These are phyloP conservation scores for Lathronympha strigana DNA, from an alignment of 2,888 invertebrate species.

Conservation along the genomic window DNA sequence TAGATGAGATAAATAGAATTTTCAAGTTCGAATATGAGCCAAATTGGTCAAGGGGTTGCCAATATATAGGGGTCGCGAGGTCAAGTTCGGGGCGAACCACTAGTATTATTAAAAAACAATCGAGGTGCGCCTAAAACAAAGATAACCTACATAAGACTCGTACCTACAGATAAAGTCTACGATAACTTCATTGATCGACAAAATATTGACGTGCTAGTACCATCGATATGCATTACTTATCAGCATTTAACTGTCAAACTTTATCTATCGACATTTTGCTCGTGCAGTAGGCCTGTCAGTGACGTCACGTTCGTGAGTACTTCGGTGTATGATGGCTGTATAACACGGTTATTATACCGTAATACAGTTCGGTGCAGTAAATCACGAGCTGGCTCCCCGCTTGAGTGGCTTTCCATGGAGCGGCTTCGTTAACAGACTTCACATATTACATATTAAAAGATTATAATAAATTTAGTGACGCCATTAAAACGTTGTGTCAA, in stretches of 20 bases:
- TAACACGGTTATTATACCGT: slow-evolving; percentile 49
- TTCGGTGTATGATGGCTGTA: slow-evolving; percentile 30
- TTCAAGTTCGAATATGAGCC: too few relatives aligned
- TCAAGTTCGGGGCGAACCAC: too few relatives aligned
- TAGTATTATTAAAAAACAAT: background rate
- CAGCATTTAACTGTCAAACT: slow-evolving; percentile 39
- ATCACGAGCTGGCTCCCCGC: slow-evolving; percentile 65
- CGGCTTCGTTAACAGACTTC: slow-evolving; percentile 15
- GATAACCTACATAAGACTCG: slow-evolving; percentile 10
- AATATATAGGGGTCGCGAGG: too few relatives aligned
- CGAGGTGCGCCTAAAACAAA: background rate
- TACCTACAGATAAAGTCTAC: slow-evolving; percentile 24
- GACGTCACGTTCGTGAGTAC: slow-evolving; percentile 31
- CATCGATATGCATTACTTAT: slow-evolving; percentile 38
- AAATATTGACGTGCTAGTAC: slow-evolving; percentile 40
- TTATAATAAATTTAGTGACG: slow-evolving; percentile 6
- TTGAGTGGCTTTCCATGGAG: slow-evolving; percentile 39
- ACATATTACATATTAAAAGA: slow-evolving; percentile 1
- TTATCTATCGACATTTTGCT: slow-evolving; percentile 40
- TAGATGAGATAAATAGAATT: too few relatives aligned
- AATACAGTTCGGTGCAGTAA: slow-evolving; percentile 67
- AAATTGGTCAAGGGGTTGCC: too few relatives aligned
- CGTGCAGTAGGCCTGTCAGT: slow-evolving; percentile 40
- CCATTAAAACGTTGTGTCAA: slow-evolving; percentile 23
- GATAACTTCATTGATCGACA: slow-evolving; percentile 33